These are phyloP conservation scores for Pseudomyrmex flavicornis DNA, from an alignment of 1,140 invertebrate species.

Conservation along the genomic window DNA sequence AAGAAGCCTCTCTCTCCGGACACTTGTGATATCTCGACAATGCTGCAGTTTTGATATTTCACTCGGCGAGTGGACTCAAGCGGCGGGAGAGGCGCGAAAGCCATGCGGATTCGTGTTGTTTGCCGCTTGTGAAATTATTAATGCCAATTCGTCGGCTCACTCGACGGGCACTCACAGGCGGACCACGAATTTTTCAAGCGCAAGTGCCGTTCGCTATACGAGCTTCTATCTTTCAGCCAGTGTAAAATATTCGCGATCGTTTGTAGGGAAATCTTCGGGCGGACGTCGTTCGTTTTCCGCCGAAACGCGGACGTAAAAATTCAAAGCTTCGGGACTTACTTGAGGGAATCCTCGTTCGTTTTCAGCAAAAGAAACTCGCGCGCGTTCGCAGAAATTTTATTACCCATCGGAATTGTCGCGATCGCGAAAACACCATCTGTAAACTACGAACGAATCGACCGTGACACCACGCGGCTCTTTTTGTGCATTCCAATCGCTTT, in stretches of 20 bases:
- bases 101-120: too few species aligned
- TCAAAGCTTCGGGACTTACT: not conserved
- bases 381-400: conserved; percentile 21
- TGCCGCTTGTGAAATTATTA: conserved; percentile 59
- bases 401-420: conserved; percentile 1
- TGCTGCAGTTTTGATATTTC: conserved; percentile 62
- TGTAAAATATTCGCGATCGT: conserved; percentile 48
- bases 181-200: conserved; percentile 48
- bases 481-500: conserved; percentile 32
- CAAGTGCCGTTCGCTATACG: conserved; percentile 18
- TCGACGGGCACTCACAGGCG: conserved; percentile 21
- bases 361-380: not conserved
- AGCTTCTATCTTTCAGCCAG: not conserved
- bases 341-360: not conserved
- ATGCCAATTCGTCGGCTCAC: conserved; percentile 43
- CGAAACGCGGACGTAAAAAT: conserved; percentile 8
- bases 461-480: not conserved
- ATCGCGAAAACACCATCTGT: conserved; percentile 20
- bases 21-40: conserved; percentile 53
- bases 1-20: conserved; percentile 22
- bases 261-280: conserved; percentile 36
- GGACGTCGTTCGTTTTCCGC: not conserved
- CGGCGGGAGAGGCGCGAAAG: not conserved
- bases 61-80: not conserved
- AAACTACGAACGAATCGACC: conserved; percentile 32